phyloP scores from a whole-genome alignment of 2,797 vertebrate genomes.

The Melanotaenia boesemani region DNA sequence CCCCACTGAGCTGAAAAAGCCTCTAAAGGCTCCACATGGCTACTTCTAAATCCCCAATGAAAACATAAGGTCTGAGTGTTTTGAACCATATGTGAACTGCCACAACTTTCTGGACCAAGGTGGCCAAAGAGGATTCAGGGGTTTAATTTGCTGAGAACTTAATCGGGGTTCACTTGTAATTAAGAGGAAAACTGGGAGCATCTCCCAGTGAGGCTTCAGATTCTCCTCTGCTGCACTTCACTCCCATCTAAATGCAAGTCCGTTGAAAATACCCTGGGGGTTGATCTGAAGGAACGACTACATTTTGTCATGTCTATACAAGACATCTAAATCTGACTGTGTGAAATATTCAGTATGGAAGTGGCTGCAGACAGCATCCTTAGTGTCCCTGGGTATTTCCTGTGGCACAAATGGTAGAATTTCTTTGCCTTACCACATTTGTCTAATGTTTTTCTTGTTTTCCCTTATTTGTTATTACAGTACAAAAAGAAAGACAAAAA shows the following conservation, averaged over 20 bases:
- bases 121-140: conserved; percentile 61
- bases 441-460: conserved; percentile 68
- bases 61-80: conserved; percentile 26
- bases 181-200: conserved; percentile 53
- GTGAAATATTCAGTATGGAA: conserved; percentile 66
- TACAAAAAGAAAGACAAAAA: conserved; percentile 21
- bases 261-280: conserved; percentile 15
- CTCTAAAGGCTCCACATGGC: conserved; percentile 52
- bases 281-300: conserved; percentile 35
- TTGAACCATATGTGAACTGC: conserved; percentile 14
- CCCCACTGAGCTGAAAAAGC: conserved; percentile 36
- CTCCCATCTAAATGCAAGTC: conserved; percentile 7
- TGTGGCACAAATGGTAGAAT: conserved; percentile 19
- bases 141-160: conserved; percentile 67
- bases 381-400: conserved; percentile 15
- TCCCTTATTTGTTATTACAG: conserved; percentile 37
- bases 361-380: conserved; percentile 17
- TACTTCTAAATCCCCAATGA: conserved; percentile 50
- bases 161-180: conserved; percentile 68
- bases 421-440: conserved; percentile 30
- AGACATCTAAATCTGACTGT: conserved; percentile 45
- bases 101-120: conserved; percentile 35
- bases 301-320: conserved; percentile 36
- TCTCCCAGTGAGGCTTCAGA: conserved; percentile 36
- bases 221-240: conserved; percentile 27